Base-by-base conservation (phyloP, 2,888 invertebrate species). In the Rhodophaea formosa region DNA sequence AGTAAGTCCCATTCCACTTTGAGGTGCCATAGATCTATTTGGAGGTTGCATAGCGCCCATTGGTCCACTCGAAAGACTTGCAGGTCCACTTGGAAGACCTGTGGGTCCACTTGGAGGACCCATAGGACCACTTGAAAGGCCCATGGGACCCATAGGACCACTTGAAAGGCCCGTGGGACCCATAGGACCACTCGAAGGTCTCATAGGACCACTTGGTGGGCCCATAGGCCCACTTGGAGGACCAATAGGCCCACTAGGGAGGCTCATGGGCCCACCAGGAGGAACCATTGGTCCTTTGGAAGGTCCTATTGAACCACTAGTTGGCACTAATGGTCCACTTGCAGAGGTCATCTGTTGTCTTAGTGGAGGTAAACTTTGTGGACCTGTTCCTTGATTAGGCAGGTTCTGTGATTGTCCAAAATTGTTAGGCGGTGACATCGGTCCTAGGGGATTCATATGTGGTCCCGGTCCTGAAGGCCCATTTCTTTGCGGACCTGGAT, bases 401-500 rank as follows among this genome's bases (percentile, higher is more conserved):
- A 71, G 61, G 56, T 68, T 68, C 61, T 69, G 72, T 17, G 70
- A 65, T 23, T 69, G 71, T 59, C 64, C 59, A 52, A 62, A 58
- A 23, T 62, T 65, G 56, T 66, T 64, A 42, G 62, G 62, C 15
- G 65, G 68, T 49, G 60, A 47, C 43, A 64, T 47, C 3, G 64
- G 62, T 6, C 68, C 71, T 53, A 68, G 61, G 10, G 65, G 66
- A 32, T 61, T 57, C 17, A 69, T 51, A 32, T 65, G 62, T 45
- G 64, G 74, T 5, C 59, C 53, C 17, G 53, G 61, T 12, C 68
- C 72, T 46, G 67, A 56, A 35, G 77, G 74, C 0, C 74, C 77
- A 72, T 78, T 82, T 60, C 67, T 75, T 44, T 70, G 73, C 53
- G 71, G 72, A n/a, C 74, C 77, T 56, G 69, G 59, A 56, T 69